A percentile compares a stretch with the other conserved stretches of the same genome.
These are phyloP conservation scores for human (Homo sapiens) DNA, from an alignment of 2,113 vertebrate genomes.

Conservation along the genomic window DNA sequence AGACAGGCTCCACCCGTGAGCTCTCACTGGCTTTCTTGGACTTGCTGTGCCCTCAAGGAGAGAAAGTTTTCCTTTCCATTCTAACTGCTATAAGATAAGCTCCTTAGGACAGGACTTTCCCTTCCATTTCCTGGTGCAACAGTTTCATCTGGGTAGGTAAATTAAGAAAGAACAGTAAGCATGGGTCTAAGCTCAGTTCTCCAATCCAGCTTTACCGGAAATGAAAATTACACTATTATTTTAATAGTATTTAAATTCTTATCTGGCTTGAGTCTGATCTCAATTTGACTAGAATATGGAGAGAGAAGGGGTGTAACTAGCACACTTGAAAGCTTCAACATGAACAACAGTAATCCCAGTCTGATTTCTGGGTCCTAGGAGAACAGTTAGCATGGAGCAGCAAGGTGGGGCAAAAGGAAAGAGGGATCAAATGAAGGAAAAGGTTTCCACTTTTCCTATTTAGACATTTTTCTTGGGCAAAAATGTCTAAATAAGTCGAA, in stretches of 20 bases:
- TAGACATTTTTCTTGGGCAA: background rate
- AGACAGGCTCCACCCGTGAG: background rate
- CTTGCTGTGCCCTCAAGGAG: background rate
- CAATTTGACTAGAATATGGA: background rate
- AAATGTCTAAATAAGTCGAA: background rate
- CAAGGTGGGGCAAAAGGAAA: background rate
- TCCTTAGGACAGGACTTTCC: background rate
- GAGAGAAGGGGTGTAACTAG: background rate
- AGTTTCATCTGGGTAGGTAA: background rate
- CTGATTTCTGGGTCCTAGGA: background rate
- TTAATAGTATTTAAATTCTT: background rate
- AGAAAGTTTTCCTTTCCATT: background rate
- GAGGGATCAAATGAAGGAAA: background rate
- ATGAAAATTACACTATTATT: background rate
- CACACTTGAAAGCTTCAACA: background rate
- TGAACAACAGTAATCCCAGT: background rate
- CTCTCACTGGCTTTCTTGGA: background rate
- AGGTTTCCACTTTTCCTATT: background rate
- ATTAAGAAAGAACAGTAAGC: background rate
- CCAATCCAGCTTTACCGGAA: slow-evolving; percentile 8
- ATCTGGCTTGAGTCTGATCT: background rate
- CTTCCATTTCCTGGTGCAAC: background rate
- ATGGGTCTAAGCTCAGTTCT: background rate
- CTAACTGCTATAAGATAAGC: background rate
- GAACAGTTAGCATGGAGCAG: background rate